Conservation (phyloP, 2,797 vertebrate genomes). For the Paramormyrops hopkinsi region DNA sequence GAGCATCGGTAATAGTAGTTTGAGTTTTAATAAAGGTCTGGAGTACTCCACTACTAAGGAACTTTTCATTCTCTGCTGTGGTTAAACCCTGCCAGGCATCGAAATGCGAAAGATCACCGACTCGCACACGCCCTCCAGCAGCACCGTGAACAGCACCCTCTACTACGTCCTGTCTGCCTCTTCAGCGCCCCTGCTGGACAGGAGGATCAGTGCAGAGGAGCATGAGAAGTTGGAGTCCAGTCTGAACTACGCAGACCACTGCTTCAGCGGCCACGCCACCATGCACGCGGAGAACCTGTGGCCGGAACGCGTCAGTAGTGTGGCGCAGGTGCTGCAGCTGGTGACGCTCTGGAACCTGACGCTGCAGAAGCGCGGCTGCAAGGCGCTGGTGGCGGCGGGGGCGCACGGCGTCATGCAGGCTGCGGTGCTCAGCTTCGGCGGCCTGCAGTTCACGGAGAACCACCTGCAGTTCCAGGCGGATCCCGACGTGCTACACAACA, state of each 20-base stretch:
- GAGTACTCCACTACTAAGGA: too few relatives aligned
- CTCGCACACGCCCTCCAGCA: conserved; percentile 78
- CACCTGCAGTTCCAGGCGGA: conserved; percentile 97
- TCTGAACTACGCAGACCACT: conserved; percentile 91
- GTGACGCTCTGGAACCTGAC: conserved; percentile 89
- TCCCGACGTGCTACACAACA: conserved; percentile 89
- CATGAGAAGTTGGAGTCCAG: conserved; percentile 75
- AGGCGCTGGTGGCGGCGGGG: conserved; percentile 76
- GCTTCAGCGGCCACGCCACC: conserved; percentile 92
- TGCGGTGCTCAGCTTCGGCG: conserved; percentile 91
- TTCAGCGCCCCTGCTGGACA: conserved; percentile 74
- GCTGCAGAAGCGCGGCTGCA: conserved; percentile 89
- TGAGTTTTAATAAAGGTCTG: background rate
- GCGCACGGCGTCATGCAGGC: conserved; percentile 90
- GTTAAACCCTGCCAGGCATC: conserved; percentile 62
- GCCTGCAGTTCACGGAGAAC: conserved; percentile 95
- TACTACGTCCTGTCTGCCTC: conserved; percentile 84
- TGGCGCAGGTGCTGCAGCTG: conserved; percentile 81
- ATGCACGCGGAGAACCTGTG: conserved; percentile 96
- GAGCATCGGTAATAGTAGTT: background rate
- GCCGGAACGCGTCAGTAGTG: conserved; percentile 68
- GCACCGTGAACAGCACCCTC: conserved; percentile 87
- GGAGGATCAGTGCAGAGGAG: conserved; percentile 59
- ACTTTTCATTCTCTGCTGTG: background rate
- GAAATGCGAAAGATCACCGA: conserved; percentile 92